Conservation (phyloP, 1,140 invertebrate species). For the Leptinotarsa defecta region DNA sequence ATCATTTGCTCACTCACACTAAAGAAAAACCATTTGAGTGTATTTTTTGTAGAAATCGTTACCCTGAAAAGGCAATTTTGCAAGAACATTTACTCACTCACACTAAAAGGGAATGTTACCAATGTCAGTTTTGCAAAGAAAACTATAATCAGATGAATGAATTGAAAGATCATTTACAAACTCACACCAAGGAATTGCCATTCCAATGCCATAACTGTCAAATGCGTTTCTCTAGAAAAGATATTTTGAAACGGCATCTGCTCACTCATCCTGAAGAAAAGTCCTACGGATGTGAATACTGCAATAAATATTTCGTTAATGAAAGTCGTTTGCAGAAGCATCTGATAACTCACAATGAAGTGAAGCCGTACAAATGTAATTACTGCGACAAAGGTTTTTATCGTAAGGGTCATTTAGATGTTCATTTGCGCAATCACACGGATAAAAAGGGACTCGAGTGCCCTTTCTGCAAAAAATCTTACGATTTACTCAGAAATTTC, state of each 20-base stretch:
- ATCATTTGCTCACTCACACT: too few relatives aligned
- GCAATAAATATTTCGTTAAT: neutral
- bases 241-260: neutral
- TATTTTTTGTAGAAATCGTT: too few relatives aligned
- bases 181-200: slow-evolving; percentile 6
- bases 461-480: neutral
- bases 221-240: slow-evolving; percentile 1
- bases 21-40: too few relatives aligned
- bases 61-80: neutral
- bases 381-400: slow-evolving; percentile 63
- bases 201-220: slow-evolving; percentile 16
- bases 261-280: neutral
- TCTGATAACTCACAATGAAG: slow-evolving; percentile 60
- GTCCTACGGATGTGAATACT: neutral
- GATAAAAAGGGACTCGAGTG: slow-evolving; percentile 26
- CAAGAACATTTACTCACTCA: too few relatives aligned
- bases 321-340: slow-evolving; percentile 48
- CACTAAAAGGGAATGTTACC: too few relatives aligned
- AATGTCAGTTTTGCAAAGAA: too few relatives aligned
- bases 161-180: neutral
- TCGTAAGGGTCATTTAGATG: slow-evolving; percentile 47
- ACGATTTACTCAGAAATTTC: neutral
- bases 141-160: too few relatives aligned
- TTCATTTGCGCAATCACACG: neutral
- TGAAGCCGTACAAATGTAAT: slow-evolving; percentile 59